These are phyloP conservation scores for Argopecten irradians DNA, from an alignment of 1,140 invertebrate species.

Conservation along the genomic window DNA sequence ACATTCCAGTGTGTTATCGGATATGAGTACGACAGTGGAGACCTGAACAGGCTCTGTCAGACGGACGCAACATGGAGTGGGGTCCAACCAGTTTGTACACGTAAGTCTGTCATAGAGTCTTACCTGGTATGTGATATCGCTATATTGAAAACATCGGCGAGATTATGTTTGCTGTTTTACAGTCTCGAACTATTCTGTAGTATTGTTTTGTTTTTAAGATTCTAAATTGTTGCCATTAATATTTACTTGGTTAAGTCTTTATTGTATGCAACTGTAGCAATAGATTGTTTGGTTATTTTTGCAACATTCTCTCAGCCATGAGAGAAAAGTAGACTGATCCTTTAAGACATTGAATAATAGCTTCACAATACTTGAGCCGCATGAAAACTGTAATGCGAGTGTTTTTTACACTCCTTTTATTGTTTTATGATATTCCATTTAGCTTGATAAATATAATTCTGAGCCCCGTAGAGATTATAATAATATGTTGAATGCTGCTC, in stretches of 20 bases:
- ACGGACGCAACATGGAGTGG: slow-evolving; percentile 26
- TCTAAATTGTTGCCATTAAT: not conserved
- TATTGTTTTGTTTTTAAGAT: not conserved
- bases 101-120: not conserved
- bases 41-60: slow-evolving; percentile 4
- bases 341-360: too few relatives aligned
- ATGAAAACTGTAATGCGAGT: too few relatives aligned
- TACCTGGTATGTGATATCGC: not conserved
- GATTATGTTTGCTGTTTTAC: not conserved
- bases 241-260: not conserved
- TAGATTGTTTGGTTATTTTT: not conserved
- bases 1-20: slow-evolving; percentile 19
- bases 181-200: not conserved
- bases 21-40: slow-evolving; percentile 31
- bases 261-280: not conserved
- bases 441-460: too few relatives aligned
- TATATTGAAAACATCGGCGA: not conserved
- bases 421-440: too few relatives aligned
- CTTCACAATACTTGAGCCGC: too few relatives aligned
- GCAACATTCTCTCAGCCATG: too few relatives aligned
- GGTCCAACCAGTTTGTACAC: not conserved
- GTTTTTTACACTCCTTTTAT: too few relatives aligned
- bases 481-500: too few relatives aligned
- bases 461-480: too few relatives aligned
- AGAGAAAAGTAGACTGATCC: too few relatives aligned